A percentile compares a stretch with the other conserved stretches of the same genome.
phyloP scores from a whole-genome alignment of 2,888 invertebrate genomes.

The Girardia tigrina region DNA sequence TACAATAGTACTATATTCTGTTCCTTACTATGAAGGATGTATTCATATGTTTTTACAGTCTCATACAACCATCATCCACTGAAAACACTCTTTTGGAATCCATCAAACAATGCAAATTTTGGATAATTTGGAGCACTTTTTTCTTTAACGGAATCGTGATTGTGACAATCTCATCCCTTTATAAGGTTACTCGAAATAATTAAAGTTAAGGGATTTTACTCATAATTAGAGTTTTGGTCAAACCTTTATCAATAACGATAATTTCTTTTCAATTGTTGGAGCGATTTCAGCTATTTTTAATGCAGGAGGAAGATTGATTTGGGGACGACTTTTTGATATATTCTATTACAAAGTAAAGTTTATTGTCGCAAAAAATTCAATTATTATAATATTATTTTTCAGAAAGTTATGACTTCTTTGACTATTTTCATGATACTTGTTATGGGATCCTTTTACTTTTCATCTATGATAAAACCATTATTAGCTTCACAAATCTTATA shows the following conservation, averaged over 20 bases:
- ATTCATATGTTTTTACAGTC: too few species aligned
- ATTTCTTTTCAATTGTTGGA: slow-evolving; percentile 52
- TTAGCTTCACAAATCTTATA: background rate
- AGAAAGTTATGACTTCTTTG: background rate
- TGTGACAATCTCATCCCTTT: slow-evolving; percentile 46
- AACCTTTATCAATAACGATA: slow-evolving; percentile 50
- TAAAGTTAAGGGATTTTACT: slow-evolving; percentile 47
- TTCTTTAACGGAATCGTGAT: slow-evolving; percentile 44
- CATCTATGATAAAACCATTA: background rate
- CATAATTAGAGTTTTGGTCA: slow-evolving; percentile 43
- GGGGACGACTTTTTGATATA: slow-evolving; percentile 46
- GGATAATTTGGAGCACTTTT: slow-evolving; percentile 46
- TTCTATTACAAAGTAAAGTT: background rate
- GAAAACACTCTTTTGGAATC: too few species aligned
- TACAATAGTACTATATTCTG: too few species aligned
- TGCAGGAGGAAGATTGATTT: slow-evolving; percentile 50
- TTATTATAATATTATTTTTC: background rate
- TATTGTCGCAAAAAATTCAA: background rate
- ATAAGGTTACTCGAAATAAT: slow-evolving; percentile 41
- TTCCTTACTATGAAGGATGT: too few species aligned
- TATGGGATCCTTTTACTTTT: background rate
- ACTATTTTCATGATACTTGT: background rate
- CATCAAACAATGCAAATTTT: slow-evolving; percentile 40
- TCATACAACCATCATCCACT: too few species aligned
- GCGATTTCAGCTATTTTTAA: slow-evolving; percentile 52